Evolutionary conservation across 1,140 invertebrate species (phyloP).

Genomic region (Babylonia areolata): DNA sequence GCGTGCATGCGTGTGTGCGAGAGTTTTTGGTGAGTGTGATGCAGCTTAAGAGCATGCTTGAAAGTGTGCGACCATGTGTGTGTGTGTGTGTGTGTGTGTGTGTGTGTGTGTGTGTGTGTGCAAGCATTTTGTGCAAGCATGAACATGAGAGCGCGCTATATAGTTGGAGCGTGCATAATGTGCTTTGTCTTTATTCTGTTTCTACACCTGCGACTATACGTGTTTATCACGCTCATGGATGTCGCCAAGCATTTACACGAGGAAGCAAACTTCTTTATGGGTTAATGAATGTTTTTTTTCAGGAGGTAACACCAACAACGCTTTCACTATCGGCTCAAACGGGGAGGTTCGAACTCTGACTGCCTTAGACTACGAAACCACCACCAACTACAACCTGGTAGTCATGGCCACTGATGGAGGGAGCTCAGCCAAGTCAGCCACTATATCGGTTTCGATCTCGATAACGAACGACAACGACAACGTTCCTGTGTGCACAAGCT

Average conservation of each 20-base stretch:
- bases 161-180: too few species aligned
- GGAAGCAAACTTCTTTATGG: too few species aligned
- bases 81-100: slow-evolving; percentile 20
- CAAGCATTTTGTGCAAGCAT: background rate
- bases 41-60: background rate
- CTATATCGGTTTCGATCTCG: slow-evolving; percentile 44
- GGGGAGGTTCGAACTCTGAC: slow-evolving; percentile 41
- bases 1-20: too few species aligned
- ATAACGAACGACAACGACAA: slow-evolving; percentile 61
- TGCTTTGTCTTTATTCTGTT: too few species aligned
- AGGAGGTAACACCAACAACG: slow-evolving; percentile 49
- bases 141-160: background rate
- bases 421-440: slow-evolving; percentile 14
- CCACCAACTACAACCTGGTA: slow-evolving; percentile 34
- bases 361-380: slow-evolving; percentile 42
- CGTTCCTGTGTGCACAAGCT: slow-evolving; percentile 46
- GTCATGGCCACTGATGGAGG: slow-evolving; percentile 53
- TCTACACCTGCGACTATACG: too few species aligned
- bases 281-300: background rate
- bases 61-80: background rate
- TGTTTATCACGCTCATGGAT: too few species aligned
- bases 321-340: slow-evolving; percentile 47
- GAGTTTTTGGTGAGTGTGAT: too few species aligned
- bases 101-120: slow-evolving; percentile 18
- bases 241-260: too few species aligned